Base-by-base conservation (phyloP, 1,140 invertebrate species). In the Solenopsis invicta region DNA sequence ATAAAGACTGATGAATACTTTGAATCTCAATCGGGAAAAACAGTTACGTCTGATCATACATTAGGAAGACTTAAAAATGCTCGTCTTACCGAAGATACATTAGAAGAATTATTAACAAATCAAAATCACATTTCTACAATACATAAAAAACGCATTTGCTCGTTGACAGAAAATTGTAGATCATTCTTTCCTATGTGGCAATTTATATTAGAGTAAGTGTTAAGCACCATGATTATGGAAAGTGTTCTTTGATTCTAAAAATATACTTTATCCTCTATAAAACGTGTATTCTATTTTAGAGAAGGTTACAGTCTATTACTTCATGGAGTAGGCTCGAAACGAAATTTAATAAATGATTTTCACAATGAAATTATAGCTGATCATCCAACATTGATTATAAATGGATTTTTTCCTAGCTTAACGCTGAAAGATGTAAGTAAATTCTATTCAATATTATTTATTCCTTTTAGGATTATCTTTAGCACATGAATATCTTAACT, bases 351-450 rank as follows among this genome's bases (percentile, higher is more conserved):
- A 37, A 96, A 98, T 89, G 95, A 97, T 71, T 99, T 99, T 95
- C 97, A 97, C 89, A 95, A 95, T 48, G 94, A 97, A 89, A 96
- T 97, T 61, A 94, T 99, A 2, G 91, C 95, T 9, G 95, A 97
- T 72, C 95, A 96, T 89, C 97, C 97, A 37, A 97, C 98, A 85
- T 93, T 99, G 66, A 97, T 99, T 72, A 95, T 99, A 0, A 99
- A 99, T 95, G 98, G 98, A 10, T 99, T 98, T 95, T 99, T 99
- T 94, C 98, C 98, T 16, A 98, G 97, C 96, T 95, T 99, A 66
- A 98, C 97, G 2, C 94, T 98, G 0, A 99, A 99, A 96, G 97
- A 98, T 89, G 97, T 97, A 95, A 91, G 89, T 80, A 21, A 67
- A 64, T 54, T 56, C n/a, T 4, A 12, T 6, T 4, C 69, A 18